Conservation (phyloP, 2,113 vertebrate species). For the Myocastor coypus region DNA sequence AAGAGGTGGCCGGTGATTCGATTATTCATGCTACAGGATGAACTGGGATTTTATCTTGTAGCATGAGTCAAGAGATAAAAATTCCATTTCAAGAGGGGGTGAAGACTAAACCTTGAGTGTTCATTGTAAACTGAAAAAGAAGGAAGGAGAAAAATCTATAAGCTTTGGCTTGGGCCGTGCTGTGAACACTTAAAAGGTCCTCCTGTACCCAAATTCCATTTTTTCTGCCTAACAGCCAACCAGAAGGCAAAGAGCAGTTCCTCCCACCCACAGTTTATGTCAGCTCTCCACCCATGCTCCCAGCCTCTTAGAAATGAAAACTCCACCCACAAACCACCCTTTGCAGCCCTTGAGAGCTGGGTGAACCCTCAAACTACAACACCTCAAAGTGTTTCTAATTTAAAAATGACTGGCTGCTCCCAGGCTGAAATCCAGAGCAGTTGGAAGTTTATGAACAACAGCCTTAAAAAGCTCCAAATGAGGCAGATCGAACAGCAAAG, state of each 20-base stretch:
- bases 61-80: constrained; percentile 70
- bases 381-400: background rate
- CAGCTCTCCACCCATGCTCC: accelerated
- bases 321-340: background rate
- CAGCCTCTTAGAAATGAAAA: accelerated
- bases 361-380: background rate
- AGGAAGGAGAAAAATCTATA: background rate
- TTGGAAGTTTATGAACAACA: background rate
- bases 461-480: background rate
- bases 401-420: constrained; percentile 41
- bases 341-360: background rate
- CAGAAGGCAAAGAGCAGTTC: constrained; percentile 43
- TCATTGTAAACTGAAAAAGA: constrained; percentile 60
- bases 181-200: background rate
- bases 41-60: constrained; percentile 62
- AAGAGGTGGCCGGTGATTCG: constrained; percentile 73
- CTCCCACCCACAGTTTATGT: background rate
- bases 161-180: background rate
- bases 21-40: constrained; percentile 66
- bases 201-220: background rate
- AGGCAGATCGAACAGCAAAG: background rate
- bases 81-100: constrained; percentile 75
- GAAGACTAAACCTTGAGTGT: constrained; percentile 64
- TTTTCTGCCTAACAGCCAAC: background rate
- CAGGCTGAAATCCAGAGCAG: background rate